These are phyloP conservation scores for Rhyacichthys aspro DNA, from an alignment of 2,797 vertebrate genomes.

Conservation along the genomic window DNA sequence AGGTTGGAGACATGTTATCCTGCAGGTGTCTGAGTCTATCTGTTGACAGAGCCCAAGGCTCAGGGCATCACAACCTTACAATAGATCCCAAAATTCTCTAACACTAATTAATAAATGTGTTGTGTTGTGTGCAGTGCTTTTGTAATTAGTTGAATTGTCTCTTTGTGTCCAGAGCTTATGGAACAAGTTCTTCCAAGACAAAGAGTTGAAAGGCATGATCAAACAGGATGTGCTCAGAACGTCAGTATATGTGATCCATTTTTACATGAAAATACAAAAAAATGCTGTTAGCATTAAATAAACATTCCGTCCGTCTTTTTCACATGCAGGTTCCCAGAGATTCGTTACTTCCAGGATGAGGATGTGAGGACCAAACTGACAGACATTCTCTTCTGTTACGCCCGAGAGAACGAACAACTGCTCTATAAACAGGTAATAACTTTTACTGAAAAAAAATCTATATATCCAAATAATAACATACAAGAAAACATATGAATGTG, in stretches of 20 bases:
- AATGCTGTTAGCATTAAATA: not conserved
- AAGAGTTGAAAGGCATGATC: slow-evolving; percentile 97
- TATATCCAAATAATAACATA: no score
- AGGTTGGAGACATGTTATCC: no score
- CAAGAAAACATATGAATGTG: no score
- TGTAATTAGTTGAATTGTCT: slow-evolving; percentile 24
- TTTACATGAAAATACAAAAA: not conserved
- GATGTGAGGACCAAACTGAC: slow-evolving; percentile 96
- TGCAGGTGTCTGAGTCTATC: no score
- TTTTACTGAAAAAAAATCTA: no score
- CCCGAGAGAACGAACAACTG: slow-evolving; percentile 97
- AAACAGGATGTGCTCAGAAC: slow-evolving; percentile 97
- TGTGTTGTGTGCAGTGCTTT: not conserved
- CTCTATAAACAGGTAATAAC: slow-evolving; percentile 97
- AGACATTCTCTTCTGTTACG: slow-evolving; percentile 98
- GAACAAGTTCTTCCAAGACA: slow-evolving; percentile 99
- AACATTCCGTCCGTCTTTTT: slow-evolving; percentile 4
- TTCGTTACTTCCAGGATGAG: slow-evolving; percentile 96
- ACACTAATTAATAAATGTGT: no score
- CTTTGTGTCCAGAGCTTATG: slow-evolving; percentile 89
- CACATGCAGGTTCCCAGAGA: slow-evolving; percentile 92
- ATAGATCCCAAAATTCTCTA: no score
- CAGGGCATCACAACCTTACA: no score
- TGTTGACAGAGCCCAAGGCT: no score
- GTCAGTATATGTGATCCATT: slow-evolving; percentile 76